A percentile compares a stretch with the other conserved stretches of the same genome.
Conservation (phyloP, 2,797 vertebrate species). For the Acridotheres tristis region DNA sequence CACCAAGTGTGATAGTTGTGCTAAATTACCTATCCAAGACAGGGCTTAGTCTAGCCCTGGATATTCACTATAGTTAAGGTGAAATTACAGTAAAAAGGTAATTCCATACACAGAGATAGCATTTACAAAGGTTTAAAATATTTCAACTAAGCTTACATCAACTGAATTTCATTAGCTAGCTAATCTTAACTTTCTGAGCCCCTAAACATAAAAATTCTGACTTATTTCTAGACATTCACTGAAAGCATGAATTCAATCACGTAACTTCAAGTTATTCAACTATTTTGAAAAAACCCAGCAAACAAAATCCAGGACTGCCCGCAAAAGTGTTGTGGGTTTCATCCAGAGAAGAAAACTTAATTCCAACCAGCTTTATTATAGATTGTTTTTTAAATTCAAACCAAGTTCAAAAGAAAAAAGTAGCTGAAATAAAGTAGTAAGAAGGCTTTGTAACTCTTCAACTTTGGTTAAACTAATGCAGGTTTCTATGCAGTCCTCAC, state of each 20-base stretch:
- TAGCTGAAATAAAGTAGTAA: background rate
- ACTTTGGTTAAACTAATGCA: background rate
- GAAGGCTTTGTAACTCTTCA: background rate
- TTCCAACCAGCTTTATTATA: background rate
- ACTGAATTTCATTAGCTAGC: background rate
- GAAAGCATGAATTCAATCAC: background rate
- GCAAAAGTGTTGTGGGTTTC: background rate
- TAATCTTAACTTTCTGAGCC: background rate
- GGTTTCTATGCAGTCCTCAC: background rate
- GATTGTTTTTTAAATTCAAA: background rate
- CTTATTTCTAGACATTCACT: background rate
- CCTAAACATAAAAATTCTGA: background rate
- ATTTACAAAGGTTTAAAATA: background rate
- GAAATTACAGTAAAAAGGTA: background rate
- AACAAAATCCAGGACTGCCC: background rate
- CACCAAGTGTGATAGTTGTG: rapidly evolving
- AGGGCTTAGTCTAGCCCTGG: background rate
- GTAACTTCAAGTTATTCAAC: background rate
- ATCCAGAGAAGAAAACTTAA: background rate
- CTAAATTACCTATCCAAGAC: background rate
- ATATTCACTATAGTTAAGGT: background rate
- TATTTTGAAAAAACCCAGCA: background rate
- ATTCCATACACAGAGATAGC: background rate
- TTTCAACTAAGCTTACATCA: background rate
- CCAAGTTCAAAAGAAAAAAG: background rate